These are phyloP conservation scores for Drosophila tristis DNA, from an alignment of 1,140 invertebrate species.

Conservation along the genomic window DNA sequence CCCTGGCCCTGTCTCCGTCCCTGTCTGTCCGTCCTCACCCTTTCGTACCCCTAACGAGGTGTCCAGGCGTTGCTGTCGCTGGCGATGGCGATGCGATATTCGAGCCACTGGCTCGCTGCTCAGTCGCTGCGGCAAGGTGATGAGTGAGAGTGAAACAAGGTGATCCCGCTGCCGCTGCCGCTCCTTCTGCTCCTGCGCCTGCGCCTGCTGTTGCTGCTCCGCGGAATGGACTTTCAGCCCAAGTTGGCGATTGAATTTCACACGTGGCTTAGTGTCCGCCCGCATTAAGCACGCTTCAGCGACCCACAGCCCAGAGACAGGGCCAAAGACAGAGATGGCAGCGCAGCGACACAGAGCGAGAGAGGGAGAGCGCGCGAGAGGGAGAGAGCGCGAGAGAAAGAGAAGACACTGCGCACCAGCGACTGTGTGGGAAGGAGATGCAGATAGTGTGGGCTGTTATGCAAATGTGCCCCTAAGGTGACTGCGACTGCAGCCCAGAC, in stretches of 20 bases:
- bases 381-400: slow-evolving; percentile 1
- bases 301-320: slow-evolving; percentile 6
- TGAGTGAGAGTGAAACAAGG: slow-evolving; percentile 42
- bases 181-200: too few relatives aligned
- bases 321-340: not conserved
- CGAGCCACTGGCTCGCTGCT: slow-evolving; percentile 42
- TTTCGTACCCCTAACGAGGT: slow-evolving; percentile 65
- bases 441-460: slow-evolving; percentile 44
- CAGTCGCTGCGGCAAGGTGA: slow-evolving; percentile 1
- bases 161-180: not conserved
- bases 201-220: too few relatives aligned
- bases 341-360: slow-evolving; percentile 1
- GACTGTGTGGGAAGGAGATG: slow-evolving; percentile 21
- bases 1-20: not conserved
- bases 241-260: slow-evolving; percentile 76
- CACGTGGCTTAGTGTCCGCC: slow-evolving; percentile 82
- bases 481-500: not conserved
- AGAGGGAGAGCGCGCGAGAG: slow-evolving; percentile 1
- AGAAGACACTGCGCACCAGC: too few relatives aligned
- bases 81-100: slow-evolving; percentile 62
- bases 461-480: slow-evolving; percentile 27
- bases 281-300: slow-evolving; percentile 77
- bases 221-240: not conserved
- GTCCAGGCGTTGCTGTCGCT: slow-evolving; percentile 69
- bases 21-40: not conserved